Evolutionary conservation across 2,888 invertebrate genomes (phyloP).

Genomic region (Rambutsinella grinnellia): DNA sequence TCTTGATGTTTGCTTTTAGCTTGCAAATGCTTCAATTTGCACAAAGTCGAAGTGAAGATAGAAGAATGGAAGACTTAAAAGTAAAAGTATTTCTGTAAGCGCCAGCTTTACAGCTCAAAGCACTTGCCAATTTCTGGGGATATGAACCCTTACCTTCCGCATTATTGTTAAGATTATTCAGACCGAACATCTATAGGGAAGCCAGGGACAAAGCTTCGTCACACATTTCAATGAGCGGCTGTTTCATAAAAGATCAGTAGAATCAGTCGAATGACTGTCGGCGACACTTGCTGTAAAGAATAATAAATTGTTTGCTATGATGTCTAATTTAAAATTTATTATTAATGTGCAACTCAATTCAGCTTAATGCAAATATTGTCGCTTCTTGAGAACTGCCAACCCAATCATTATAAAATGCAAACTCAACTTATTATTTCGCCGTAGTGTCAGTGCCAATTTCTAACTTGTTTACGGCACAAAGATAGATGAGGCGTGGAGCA

Average conservation of each 20-base stretch:
- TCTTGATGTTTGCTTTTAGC: background rate
- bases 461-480: no score
- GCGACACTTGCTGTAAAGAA: background rate
- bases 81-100: no score
- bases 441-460: no score
- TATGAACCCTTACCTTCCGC: conserved; percentile 23
- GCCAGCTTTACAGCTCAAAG: background rate
- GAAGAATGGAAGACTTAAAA: no score
- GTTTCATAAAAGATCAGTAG: background rate
- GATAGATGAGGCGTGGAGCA: no score
- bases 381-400: no score
- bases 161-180: background rate
- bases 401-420: no score
- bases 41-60: background rate
- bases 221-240: background rate
- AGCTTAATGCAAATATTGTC: no score
- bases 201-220: background rate
- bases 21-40: background rate
- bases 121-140: conserved; percentile 12
- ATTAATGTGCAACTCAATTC: no score
- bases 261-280: background rate
- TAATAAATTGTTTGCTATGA: background rate
- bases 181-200: no score
- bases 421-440: no score
- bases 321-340: background rate